These are phyloP conservation scores for Smittia aterrima DNA, from an alignment of 2,888 invertebrate genomes.

Conservation along the genomic window DNA sequence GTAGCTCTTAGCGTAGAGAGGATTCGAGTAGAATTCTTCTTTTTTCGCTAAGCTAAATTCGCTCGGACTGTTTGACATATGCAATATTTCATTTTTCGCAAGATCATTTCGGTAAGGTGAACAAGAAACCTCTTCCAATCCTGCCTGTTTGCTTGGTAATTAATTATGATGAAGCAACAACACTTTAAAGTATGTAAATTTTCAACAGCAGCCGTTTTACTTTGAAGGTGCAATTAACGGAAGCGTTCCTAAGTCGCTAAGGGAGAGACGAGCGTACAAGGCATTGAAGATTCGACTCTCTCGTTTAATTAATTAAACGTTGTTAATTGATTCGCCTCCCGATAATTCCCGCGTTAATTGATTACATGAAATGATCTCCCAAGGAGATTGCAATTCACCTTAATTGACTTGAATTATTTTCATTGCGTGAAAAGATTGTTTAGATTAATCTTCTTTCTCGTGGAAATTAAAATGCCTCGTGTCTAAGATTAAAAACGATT, in stretches of 20 bases:
- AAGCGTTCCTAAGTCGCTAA: not conserved
- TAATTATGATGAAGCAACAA: not conserved
- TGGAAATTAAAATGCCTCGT: too few species aligned
- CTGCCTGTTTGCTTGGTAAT: not conserved
- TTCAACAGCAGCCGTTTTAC: not conserved
- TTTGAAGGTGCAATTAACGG: not conserved
- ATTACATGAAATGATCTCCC: constrained; percentile 6
- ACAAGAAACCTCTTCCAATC: constrained; percentile 2
- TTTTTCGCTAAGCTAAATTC: not conserved
- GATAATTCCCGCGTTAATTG: not conserved
- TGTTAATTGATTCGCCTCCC: constrained; percentile 1
- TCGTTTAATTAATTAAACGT: not conserved
- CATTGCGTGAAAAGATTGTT: not conserved
- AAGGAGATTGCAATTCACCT: not conserved
- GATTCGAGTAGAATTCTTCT: too few species aligned
- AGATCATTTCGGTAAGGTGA: constrained; percentile 10
- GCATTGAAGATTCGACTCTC: not conserved
- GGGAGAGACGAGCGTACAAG: not conserved
- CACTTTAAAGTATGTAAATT: not conserved
- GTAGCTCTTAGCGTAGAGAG: too few species aligned
- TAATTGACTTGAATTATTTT: constrained; percentile 10
- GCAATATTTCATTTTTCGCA: not conserved
- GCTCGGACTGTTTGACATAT: not conserved
- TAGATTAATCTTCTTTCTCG: too few species aligned
- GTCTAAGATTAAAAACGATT: too few species aligned